A percentile compares a stretch with the other conserved stretches of the same genome.
phyloP scores from a whole-genome alignment of 2,113 vertebrate species.

The Ptilonorhynchus violaceus region DNA sequence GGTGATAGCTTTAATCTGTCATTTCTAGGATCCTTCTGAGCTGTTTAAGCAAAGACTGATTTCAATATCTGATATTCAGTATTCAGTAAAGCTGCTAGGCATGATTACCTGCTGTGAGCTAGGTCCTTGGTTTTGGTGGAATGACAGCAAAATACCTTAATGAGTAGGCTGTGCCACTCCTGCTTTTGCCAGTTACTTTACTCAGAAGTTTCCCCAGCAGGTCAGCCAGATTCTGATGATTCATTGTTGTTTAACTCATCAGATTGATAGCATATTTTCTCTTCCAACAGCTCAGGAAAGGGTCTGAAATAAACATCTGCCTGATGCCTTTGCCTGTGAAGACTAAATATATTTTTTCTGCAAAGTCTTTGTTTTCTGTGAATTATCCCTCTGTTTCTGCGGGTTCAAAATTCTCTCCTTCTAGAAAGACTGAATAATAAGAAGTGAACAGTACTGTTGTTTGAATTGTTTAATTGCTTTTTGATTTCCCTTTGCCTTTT shows the following conservation, averaged over 20 bases:
- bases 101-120: neutral
- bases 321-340: neutral
- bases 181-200: neutral
- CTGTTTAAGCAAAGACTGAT: neutral
- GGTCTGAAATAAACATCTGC: neutral
- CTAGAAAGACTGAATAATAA: neutral
- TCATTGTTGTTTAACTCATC: neutral
- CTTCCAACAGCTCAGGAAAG: neutral
- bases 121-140: neutral
- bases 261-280: neutral
- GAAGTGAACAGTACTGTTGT: neutral
- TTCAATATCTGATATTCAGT: neutral
- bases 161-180: neutral
- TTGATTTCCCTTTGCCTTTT: neutral
- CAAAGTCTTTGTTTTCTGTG: neutral
- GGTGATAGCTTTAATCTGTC: neutral
- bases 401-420: neutral
- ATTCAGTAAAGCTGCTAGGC: neutral
- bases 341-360: neutral
- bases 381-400: neutral
- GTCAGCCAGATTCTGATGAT: neutral
- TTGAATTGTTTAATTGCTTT: neutral
- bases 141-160: neutral
- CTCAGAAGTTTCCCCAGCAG: neutral
- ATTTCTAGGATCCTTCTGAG: neutral